Base-by-base conservation (phyloP, 2,113 vertebrate species). In the Casuarius casuarius region DNA sequence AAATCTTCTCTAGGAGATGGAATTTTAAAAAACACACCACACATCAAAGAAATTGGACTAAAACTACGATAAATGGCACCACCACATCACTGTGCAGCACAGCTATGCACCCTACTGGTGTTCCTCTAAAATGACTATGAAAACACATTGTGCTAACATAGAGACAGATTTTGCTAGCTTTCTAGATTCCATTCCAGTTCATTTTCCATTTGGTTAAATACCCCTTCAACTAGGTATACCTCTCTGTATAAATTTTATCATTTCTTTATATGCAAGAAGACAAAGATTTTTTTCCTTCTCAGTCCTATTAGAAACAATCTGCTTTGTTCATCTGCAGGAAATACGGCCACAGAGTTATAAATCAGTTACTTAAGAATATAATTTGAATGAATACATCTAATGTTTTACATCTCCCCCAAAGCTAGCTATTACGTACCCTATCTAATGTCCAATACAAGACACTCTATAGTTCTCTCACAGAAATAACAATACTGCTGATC, bases 61-160 rank as follows among this genome's bases (percentile, higher is more conserved):
- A 52, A 91, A 22, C 48, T 40, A 38, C 23, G 59, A 52, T 16
- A 88, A 91, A 87, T 73, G 75, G 78, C 67, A 96, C 76, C 35
- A 35, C 44, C 33, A 8, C 1, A 49, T 14, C 78, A 49, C 35
- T 91, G 78, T 66, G 68, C 74, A 90, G 96, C 85, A 92, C 95
- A 88, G 94, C 92, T 87, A 31, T 95, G 96, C 96, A 94, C 96
- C 96, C 96, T 97, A 79, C 96, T 92, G 96, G 96, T 93, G 82
- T 62, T 80, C 73, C 62, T 51, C 78, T 79, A 88, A 87, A 95
- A 83, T n/a, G 15, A 94, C 93, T 35, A 5, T 2, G 44, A 29
- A 92, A 76, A 58, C 40, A 33, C 49, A 22, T 7, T 49, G 14
- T 61, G 58, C 33, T 56, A 79, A 26, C 48, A 12, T 40, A 54